Evolutionary conservation across 2,888 invertebrate genomes (phyloP).

Genomic region (Asteroscopus sphinx): DNA sequence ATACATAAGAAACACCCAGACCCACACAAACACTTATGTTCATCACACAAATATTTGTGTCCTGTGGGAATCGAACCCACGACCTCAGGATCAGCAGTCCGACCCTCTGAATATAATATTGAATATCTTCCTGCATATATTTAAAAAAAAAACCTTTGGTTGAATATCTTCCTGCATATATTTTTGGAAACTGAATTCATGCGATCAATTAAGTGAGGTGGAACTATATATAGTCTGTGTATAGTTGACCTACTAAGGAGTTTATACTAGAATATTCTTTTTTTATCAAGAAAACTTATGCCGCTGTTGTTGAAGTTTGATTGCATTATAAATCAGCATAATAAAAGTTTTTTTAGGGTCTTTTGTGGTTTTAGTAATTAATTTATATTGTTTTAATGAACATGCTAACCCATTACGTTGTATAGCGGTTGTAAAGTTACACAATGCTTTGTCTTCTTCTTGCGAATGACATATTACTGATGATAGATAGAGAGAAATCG

Average conservation of each 20-base stretch:
- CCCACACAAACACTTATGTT: too few relatives aligned
- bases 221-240: constrained; percentile 64
- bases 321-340: not conserved
- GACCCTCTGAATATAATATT: too few relatives aligned
- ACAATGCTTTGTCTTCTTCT: too few relatives aligned
- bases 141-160: constrained; percentile 11
- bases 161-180: constrained; percentile 51
- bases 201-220: constrained; percentile 68
- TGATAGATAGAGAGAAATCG: too few relatives aligned
- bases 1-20: too few relatives aligned
- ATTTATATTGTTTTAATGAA: not conserved
- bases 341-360: not conserved
- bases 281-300: constrained; percentile 18
- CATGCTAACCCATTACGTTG: too few relatives aligned
- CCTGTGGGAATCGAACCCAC: too few relatives aligned
- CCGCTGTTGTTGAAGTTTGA: constrained; percentile 4
- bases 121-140: too few relatives aligned
- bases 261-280: constrained; percentile 35
- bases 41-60: too few relatives aligned
- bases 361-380: not conserved
- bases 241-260: constrained; percentile 64
- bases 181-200: constrained; percentile 73
- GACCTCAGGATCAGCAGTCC: too few relatives aligned
- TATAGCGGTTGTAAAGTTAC: too few relatives aligned
- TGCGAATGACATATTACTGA: too few relatives aligned